Evolutionary conservation across 2,888 invertebrate genomes (phyloP), one percentile per base, ranked within the genome.

Genomic region (Parnassius mnemosyne): DNA sequence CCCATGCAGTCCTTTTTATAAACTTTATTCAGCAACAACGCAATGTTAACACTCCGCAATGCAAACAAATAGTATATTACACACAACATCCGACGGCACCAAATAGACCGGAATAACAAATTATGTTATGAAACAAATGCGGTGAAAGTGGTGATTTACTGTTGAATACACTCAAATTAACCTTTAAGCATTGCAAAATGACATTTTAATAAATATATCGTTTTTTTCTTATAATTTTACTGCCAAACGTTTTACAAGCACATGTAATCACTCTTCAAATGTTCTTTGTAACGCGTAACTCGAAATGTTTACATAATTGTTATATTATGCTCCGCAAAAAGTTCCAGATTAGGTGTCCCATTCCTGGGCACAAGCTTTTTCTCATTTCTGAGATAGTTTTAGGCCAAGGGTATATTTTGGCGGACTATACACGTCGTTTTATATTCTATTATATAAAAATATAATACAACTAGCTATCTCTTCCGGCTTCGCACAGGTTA

Each of bases 131-230:
- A 74, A 64, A 70, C 64, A 67, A 69, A 70, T 65, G 69, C 64
- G 72, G 80, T 74, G 84, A 84, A 84, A 84, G 84, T 77, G 67
- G 72, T 79, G 80, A 80, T 80, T 76, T 82, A 80, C 79, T 70
- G 73, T 68, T 66, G 61, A 75, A 75, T 72, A 65, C 66, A 66
- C 70, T 62, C 70, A 74, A 74, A 78, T 77, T 76, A 74, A 72
- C 66, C 58, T 58, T 66, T 46, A 53, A 62, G 64, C 52, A 68
- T 62, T 66, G 70, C 75, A 69, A 78, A 80, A 83, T 75, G 75
- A 74, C 72, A 73, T 76, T 82, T 75, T 84, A 82, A 83, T 80
- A 75, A 72, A 79, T 69, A 13, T 59, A 47, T n/a, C 41, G 20
- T 34, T 53, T 41, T 46, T 3, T 16, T 44, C 41, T 13, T 51